Base-by-base conservation (phyloP, 2,888 invertebrate species). In the Acronicta psi region DNA sequence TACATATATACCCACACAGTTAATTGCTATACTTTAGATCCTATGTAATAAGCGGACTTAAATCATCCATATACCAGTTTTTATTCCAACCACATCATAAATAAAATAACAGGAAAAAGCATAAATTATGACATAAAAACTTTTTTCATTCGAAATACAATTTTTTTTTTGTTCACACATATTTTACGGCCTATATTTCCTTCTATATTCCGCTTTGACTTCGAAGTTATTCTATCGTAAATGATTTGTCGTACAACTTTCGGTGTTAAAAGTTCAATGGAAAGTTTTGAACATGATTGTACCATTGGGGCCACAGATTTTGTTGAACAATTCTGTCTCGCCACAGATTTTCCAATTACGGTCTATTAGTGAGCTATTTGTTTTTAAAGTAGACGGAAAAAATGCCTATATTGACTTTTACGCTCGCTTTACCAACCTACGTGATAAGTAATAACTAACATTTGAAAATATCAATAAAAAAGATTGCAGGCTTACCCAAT, bases 81-180 rank as follows among this genome's bases (percentile, higher is more conserved):
- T 34, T 34, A 34, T 34, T 34, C n/a, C n/a, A 6, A n/a, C 5
- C 2, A 34, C 13, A 36, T 6, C 17, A 40, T 65, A 58, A 51
- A 43, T 18, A 44, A 45, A 38, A 34, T 34, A 29, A 34, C 34
- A 0, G 6, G n/a, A n/a, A 1, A n/a, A 58, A 37, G 18, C 17
- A 51, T 52, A 69, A 47, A 57, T 49, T 44, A 31, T 14, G n/a
- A n/a, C 49, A 45, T 25, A 34, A 31, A 69, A 11, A 66, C 44
- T 17, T 44, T 69, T 38, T 20, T 9, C 31, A 20, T 69, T 63
- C 51, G 29, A 41, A 49, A 44, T 37, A 41, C 34, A 17, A 38
- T 42, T 34, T 41, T 20, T 29, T 53, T 36, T 42, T 55, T 29
- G 8, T 29, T 29, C 25, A 49, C 14, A 9, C 37, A 18, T 41